Base-by-base conservation (phyloP, 2,113 vertebrate genomes). In the Narcine bancroftii region DNA sequence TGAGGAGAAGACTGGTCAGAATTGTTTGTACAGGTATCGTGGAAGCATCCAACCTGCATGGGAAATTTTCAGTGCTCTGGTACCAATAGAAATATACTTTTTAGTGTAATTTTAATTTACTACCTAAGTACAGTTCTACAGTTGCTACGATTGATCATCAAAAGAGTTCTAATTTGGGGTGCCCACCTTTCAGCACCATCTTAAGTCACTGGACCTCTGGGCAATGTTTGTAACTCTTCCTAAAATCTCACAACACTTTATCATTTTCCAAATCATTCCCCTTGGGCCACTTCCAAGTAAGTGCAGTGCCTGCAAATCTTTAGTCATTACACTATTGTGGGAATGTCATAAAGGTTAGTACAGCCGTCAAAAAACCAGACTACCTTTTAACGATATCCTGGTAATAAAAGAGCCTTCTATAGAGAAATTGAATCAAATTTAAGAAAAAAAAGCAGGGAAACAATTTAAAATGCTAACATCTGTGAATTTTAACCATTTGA, bases 401-500 rank as follows among this genome's bases (percentile, higher is more conserved):
- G 66, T 42, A 91, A 69, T 91, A 91, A 91, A 91, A 89, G 26
- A 91, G 87, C 39, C 87, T 66, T 65, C 66, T 65, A 63, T 69
- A 71, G 65, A 91, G 89, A 91, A 91, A 91, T 69, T 66, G 89
- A 47, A 71, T 71, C 65, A 91, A 47, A 33, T 91, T 45, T 47
- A 19, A 42, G 60, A 60, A 87, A 89, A 87, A 89, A 69, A 69
- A 56, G 13, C 56, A 60, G 36, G 89, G 60, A 91, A 71, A 69
- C 42, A 69, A 89, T 39, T 39, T 91, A 91, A 91, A 91, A 71
- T 91, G 66, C 89, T 69, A 69, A 91, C 89, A 91, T 91, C 89
- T 71, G 89, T 91, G 89, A 71, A 65, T 71, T 69, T 91, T 65
- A 65, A 63, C 85, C 47, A 26, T 69, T 69, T 71, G 21, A 69